Base-by-base conservation (phyloP, 1,140 invertebrate genomes). In the Marisa cornuarietis region DNA sequence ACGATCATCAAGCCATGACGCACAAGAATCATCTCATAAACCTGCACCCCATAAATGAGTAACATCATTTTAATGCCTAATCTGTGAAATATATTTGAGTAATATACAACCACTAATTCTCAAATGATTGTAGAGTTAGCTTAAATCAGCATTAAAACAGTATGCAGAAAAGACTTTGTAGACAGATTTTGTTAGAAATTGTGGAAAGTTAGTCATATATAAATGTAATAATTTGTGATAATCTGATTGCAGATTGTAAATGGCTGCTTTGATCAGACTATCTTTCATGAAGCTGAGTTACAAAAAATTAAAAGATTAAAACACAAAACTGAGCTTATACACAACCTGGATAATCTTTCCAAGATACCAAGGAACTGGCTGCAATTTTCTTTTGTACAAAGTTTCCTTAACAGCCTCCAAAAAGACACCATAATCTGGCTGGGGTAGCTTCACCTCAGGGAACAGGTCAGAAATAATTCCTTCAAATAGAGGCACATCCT, bases 381-480 rank as follows among this genome's bases (percentile, higher is more conserved):
- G 90, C 54, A 92, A 83, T 79, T 91, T 82, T 66, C 84, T 82
- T 80, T 91, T 90, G 54, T 76, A 80, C 54, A 91, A 89, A 76
- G 90, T 91, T n/a, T 88, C 87, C 79, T 90, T 90, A 65, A 94
- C 83, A 62, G 89, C 87, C 62, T 89, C 87, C 84, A 92, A 81
- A 77, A 91, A 91, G 51, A 90, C 85, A 63, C 85, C 92, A 89
- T 97, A 96, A 88, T 96, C 95, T 1, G 90, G 88, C 76, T 89
- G 85, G 22, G 91, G 89, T 26, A 89, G 79, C 26, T 86, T 76
- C 2, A 91, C 87, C 22, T 90, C 91, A 63, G 91, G 91, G 81
- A 92, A 92, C 81, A 92, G 81, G 83, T 92, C 91, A 58, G 88
- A 89, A 81, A 92, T 92, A 71, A 92, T 92, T 71, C 91, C 91